Base-by-base conservation (phyloP, 2,113 vertebrate genomes). In the Cyanoliseus patagonus region DNA sequence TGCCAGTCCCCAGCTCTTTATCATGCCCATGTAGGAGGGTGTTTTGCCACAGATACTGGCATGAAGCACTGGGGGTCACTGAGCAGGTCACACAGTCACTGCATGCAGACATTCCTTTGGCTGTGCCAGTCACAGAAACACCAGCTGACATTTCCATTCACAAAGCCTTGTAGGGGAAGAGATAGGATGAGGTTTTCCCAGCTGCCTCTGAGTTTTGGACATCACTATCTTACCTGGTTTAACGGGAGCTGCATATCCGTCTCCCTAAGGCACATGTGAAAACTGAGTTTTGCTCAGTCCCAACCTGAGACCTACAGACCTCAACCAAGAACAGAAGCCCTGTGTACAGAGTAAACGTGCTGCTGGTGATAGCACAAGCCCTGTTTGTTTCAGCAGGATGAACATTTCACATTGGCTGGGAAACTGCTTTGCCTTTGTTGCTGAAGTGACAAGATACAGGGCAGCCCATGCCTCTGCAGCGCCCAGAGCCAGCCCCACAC, bases 11-110 rank as follows among this genome's bases (percentile, higher is more conserved):
- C n/a, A n/a, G 57, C 30, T 44, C 4, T 0, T 62, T 22, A 27
- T 66, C 76, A 14, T 0, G 10, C 13, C 70, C 33, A 3, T 0
- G 55, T 4, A 27, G 27, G 57, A 44, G 11, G 9, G 7, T n/a
- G 62, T 22, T 64, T 8, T 47, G 37, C 57, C 20, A 3, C 9
- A 7, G 44, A 9, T 28, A 9, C 31, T 4, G 41, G 89, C 35
- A 37, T 9, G 31, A 57, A 77, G 83, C 5, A 2, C n/a, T 1
- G 5, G 4, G 57, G 66, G 70, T 24, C 41, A 51, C 30, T 1
- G 49, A 7, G 85, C 33, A 11, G 84, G 61, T 13, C 39, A 31
- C 33, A 55, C 37, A 57, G 33, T 9, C 33, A 5, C 68, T 5
- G 33, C 37, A 17, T 14, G 49, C 83, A 67, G 67, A n/a, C 1